A percentile compares a stretch with the other conserved stretches of the same genome.
Conservation (phyloP, 2,113 vertebrate species). For the Cariama cristata region DNA sequence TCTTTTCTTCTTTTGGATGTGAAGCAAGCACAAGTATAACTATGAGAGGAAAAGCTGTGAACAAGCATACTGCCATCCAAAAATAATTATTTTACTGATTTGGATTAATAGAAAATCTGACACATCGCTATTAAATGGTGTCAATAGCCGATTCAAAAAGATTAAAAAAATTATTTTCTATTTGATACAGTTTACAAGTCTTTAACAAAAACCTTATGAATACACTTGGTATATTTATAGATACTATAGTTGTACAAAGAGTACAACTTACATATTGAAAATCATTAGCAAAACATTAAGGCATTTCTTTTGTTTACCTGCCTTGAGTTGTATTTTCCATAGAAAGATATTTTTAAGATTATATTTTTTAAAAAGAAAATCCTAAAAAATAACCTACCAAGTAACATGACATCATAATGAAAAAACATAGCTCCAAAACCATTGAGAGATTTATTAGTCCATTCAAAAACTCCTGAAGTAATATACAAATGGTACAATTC, state of each 20-base stretch:
- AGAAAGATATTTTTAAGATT: background rate
- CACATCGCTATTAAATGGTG: background rate
- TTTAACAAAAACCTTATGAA: background rate
- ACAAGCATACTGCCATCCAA: background rate
- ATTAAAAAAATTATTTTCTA: background rate
- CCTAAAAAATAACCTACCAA: background rate
- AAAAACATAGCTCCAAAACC: background rate
- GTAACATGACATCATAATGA: background rate
- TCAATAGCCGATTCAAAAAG: background rate
- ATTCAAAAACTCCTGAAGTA: background rate
- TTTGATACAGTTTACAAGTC: background rate
- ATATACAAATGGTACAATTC: background rate
- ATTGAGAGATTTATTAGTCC: background rate
- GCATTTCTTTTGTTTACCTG: background rate
- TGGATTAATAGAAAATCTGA: background rate
- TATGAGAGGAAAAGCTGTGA: background rate
- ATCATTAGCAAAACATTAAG: background rate
- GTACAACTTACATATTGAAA: background rate
- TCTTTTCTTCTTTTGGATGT: background rate
- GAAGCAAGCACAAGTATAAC: background rate
- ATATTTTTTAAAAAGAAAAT: background rate
- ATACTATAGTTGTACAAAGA: background rate
- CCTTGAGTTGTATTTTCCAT: background rate
- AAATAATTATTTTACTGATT: background rate
- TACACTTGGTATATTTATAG: background rate